A percentile compares a stretch with the other conserved stretches of the same genome.
phyloP scores from a whole-genome alignment of 2,797 vertebrate species.

The Ctenopoma multispine region DNA sequence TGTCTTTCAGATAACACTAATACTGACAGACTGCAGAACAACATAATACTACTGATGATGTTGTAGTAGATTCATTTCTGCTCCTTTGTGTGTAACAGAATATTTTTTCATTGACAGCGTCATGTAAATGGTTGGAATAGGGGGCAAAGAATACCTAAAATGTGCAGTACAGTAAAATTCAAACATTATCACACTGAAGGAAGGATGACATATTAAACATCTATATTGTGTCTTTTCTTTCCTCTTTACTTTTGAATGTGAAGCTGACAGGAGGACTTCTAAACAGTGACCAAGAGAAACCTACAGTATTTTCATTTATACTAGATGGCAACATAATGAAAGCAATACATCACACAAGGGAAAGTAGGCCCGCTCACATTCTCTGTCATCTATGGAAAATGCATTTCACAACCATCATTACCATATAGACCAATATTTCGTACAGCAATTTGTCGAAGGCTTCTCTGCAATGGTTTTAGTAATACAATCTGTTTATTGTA shows the following conservation, averaged over 20 bases:
- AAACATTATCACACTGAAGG: not conserved
- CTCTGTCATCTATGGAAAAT: conserved; percentile 33
- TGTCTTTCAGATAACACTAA: not conserved
- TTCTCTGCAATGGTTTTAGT: conserved; percentile 23
- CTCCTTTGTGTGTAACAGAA: not conserved
- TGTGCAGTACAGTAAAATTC: not conserved
- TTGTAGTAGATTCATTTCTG: not conserved
- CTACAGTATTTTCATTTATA: conserved; percentile 35
- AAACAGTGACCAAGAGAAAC: conserved; percentile 28
- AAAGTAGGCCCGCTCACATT: conserved; percentile 14
- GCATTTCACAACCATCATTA: conserved; percentile 41
- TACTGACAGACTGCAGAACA: not conserved
- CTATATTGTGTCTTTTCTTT: not conserved
- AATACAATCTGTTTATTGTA: conserved; percentile 32
- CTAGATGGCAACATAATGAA: conserved; percentile 52
- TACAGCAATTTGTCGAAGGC: conserved; percentile 38
- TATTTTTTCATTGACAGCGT: too few species aligned
- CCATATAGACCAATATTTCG: conserved; percentile 59
- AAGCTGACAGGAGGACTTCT: conserved; percentile 1
- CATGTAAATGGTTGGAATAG: not conserved
- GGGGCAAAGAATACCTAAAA: not conserved
- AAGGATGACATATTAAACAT: not conserved
- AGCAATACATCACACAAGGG: conserved; percentile 42
- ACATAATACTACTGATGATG: not conserved
- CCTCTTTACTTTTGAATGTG: conserved; percentile 4